Conservation (phyloP, 2,888 invertebrate genomes). For the Synanthedon formicaeformis region DNA sequence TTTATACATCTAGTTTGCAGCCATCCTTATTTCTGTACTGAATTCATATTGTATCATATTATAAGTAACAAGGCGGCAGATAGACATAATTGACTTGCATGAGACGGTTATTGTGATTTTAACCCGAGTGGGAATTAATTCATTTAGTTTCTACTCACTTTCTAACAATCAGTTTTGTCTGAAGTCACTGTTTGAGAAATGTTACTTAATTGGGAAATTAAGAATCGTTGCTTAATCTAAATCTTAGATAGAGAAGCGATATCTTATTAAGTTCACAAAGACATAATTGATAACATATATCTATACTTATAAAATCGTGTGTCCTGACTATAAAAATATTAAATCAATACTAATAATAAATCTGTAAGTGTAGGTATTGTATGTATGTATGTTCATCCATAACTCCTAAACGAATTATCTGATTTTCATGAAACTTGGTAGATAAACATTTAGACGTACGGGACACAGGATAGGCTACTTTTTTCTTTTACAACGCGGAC, state of each 20-base stretch:
- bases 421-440: too few relatives aligned
- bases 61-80: slow-evolving; percentile 58
- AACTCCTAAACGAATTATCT: too few relatives aligned
- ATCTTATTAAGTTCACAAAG: too few relatives aligned
- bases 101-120: slow-evolving; percentile 60
- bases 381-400: too few relatives aligned
- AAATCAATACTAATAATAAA: too few relatives aligned
- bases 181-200: neutral
- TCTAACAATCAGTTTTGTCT: neutral
- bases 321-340: too few relatives aligned
- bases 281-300: too few relatives aligned
- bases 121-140: neutral
- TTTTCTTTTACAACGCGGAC: too few relatives aligned
- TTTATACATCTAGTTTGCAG: neutral
- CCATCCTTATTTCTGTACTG: slow-evolving; percentile 13
- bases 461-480: too few relatives aligned
- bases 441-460: too few relatives aligned
- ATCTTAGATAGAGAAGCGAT: neutral
- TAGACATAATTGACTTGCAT: slow-evolving; percentile 65
- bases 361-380: too few relatives aligned
- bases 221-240: neutral
- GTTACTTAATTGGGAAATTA: neutral
- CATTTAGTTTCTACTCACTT: neutral
- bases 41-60: slow-evolving; percentile 57
- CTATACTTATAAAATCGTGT: too few relatives aligned